Evolutionary conservation across 2,113 vertebrate species (phyloP).

Genomic region (Ageneiosus marmoratus): DNA sequence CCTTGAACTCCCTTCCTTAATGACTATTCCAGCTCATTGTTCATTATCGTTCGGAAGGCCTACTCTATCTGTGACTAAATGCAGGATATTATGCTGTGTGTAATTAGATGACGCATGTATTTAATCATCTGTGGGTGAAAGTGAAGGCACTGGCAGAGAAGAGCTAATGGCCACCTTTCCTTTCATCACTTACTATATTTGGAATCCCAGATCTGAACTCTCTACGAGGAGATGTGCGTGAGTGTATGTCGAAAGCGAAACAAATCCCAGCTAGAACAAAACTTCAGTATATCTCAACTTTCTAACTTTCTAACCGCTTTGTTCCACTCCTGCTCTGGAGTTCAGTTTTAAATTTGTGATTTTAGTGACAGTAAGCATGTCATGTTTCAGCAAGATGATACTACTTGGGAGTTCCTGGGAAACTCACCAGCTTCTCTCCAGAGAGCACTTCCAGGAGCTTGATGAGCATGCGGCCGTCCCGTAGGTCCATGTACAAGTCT

Average conservation of each 20-base stretch:
- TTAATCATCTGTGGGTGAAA: conserved; percentile 28
- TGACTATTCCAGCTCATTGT: background rate
- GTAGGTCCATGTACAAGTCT: conserved; percentile 74
- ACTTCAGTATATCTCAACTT: background rate
- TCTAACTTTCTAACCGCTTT: background rate
- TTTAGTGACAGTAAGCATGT: background rate
- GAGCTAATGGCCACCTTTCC: conserved; percentile 15
- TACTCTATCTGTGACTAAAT: background rate
- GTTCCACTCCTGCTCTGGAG: background rate
- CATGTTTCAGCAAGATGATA: background rate
- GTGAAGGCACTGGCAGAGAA: background rate
- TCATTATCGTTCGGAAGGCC: background rate
- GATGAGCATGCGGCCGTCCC: conserved; percentile 79
- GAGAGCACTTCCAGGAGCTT: conserved; percentile 82
- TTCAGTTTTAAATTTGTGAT: background rate
- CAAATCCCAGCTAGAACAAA: background rate
- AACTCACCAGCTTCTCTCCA: conserved; percentile 39
- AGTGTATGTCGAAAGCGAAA: background rate
- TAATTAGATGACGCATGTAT: conserved; percentile 13
- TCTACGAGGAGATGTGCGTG: background rate
- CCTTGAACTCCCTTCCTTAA: background rate
- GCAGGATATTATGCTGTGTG: conserved; percentile 8
- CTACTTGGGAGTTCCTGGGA: no score
- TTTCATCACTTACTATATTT: conserved; percentile 9
- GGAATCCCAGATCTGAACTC: background rate